Percentiles rank a stretch among this genome's conserved stretches.
Evolutionary conservation across 2,113 vertebrate species (phyloP).

Genomic region (Smithornis capensis): DNA sequence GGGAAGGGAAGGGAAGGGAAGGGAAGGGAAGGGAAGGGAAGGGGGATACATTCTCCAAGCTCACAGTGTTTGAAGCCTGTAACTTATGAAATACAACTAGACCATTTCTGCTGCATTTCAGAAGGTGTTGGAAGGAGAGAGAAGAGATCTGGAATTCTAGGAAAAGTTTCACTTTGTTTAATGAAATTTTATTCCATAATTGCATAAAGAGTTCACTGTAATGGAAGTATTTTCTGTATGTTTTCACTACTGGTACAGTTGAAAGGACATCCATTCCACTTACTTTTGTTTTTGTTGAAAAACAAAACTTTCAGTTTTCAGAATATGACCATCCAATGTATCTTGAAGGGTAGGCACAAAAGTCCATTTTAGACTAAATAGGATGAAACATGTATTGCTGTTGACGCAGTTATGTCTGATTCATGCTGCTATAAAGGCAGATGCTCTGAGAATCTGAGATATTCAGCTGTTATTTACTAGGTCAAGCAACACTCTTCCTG

Average conservation of each 20-base stretch:
- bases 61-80: background rate
- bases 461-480: background rate
- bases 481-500: background rate
- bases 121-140: background rate
- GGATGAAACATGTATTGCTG: background rate
- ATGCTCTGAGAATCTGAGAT: background rate
- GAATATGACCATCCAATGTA: background rate
- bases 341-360: background rate
- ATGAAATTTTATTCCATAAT: background rate
- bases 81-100: background rate
- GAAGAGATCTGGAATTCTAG: background rate
- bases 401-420: background rate
- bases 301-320: constrained; percentile 8
- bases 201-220: background rate
- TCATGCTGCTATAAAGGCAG: background rate
- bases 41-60: background rate
- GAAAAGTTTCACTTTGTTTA: constrained; percentile 6
- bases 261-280: background rate
- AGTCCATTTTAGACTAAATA: background rate
- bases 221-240: background rate
- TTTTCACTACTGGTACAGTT: constrained; percentile 4
- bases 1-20: no score
- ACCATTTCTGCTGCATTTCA: background rate
- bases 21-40: no score
- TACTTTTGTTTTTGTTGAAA: background rate